Evolutionary conservation across 2,797 vertebrate species (phyloP), one percentile per base, ranked within the genome.

Genomic region (Gallirallus australis): DNA sequence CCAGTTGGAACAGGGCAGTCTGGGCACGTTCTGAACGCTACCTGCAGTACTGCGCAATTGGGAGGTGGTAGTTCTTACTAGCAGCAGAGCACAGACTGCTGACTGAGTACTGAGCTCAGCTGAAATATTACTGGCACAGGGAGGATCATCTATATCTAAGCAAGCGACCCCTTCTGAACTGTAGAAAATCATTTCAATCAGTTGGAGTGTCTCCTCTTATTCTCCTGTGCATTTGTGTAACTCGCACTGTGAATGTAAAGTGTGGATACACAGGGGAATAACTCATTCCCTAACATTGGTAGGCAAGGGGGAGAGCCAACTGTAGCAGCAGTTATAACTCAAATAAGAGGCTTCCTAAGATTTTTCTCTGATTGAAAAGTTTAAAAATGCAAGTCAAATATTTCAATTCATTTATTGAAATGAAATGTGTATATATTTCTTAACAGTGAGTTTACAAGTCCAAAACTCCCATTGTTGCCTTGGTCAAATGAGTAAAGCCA

Each of bases 211-310:
- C 54, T 57, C 30, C 8, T 57, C 30, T 69, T 68, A 83, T 94
- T 94, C 35, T 68, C 47, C 66, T 42, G 30, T 8, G 1, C 60
- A 2, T 85, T 48, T 85, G 11, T 75, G 0, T 53, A 59, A 71
- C 20, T 77, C 2, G 0, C 15, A 6, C 2, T 73, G 50, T 0
- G 0, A 82, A 64, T 68, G 52, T 82, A 9, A 81, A 76, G 53
- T 33, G 12, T 15, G 61, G 61, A 37, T 75, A 27, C 56, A 17
- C 12, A 7, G n/a, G 68, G 59, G 59, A 64, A 23, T 68, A 54
- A 28, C 5, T 8, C 19, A n/a, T 73, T 69, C 42, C 42, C 33
- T 59, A n/a, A 16, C 19, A 5, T 4, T 30, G 27, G 8, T n/a
- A 30, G n/a, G 25, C 40, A n/a, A 31, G 54, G 28, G 47, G 40